phyloP scores from a whole-genome alignment of 2,113 vertebrate genomes.

The Cyanoliseus patagonus region DNA sequence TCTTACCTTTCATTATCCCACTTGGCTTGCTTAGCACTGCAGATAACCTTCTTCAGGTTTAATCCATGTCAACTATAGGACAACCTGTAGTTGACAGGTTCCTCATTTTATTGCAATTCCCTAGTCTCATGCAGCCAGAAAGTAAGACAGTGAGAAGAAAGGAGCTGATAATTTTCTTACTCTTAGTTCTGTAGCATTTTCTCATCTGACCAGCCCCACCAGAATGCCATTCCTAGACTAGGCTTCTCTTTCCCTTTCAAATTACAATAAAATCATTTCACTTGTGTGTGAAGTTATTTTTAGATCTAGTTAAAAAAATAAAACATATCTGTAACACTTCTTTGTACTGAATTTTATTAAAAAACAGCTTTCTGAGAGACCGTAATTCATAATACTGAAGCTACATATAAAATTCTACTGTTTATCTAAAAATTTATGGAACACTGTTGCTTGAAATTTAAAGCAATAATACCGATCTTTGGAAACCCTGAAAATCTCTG shows the following conservation, averaged over 20 bases:
- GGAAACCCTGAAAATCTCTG: background rate
- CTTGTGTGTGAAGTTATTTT: background rate
- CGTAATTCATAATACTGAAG: background rate
- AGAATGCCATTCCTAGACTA: background rate
- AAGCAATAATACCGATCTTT: background rate
- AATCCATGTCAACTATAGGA: slow-evolving; percentile 43
- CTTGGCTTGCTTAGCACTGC: background rate
- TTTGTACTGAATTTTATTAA: background rate
- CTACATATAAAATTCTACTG: background rate
- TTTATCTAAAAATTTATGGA: background rate
- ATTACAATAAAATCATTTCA: slow-evolving; percentile 14
- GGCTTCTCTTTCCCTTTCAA: background rate
- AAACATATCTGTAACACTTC: background rate
- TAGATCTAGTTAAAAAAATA: background rate
- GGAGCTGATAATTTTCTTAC: slow-evolving; percentile 9
- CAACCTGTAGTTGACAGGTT: slow-evolving; percentile 38
- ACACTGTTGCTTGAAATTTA: background rate
- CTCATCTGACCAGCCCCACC: background rate
- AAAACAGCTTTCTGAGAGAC: background rate
- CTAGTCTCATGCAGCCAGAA: slow-evolving; percentile 33
- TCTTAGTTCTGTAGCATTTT: slow-evolving; percentile 10
- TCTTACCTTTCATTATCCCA: background rate
- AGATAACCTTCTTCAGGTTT: background rate
- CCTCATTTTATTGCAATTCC: slow-evolving; percentile 57
- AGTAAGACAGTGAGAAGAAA: slow-evolving; percentile 43